Base-by-base conservation (phyloP, 2,797 vertebrate species). In the Eulemur mongoz region DNA sequence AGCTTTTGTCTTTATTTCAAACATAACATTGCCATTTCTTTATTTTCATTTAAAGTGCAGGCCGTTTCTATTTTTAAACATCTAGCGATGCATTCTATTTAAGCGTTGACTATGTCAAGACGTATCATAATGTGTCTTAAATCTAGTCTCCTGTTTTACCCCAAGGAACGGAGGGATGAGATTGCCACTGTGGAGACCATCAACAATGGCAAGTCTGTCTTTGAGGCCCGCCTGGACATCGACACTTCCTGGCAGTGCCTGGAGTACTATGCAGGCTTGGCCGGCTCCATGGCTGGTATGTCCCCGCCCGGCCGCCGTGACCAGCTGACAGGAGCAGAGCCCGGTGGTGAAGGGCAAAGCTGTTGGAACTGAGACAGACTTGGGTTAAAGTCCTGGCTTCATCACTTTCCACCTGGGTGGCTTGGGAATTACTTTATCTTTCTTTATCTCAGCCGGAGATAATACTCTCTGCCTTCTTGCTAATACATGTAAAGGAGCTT, bases 131-230 rank as follows among this genome's bases (percentile, higher is more conserved):
- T 0, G 0, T 5, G n/a, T 73, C 89, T n/a, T 81, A 23, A 2
- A 8, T 93, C 54, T 93, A 3, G 52, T 48, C 4, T 84, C 67
- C 25, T 67, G 1, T 59, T 84, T 86, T 40, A 23, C 52, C 75
- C 80, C 59, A 96, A 99, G 99, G 99, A 99, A 91, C 98, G 99
- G 98, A 98, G 83, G 88, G 98, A 99, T 2, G 98, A 98, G 75
- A 98, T 99, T 18, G 99, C 99, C 48, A 96, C 98, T 92, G 85
- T 99, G 95, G 99, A 99, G 98, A 99, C 99, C 59, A 98, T 99
- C 98, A 99, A 99, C 98, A 99, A 99, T 1, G 99, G 99, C 61
- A 99, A 99, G 97, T 99, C 99, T 72, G 98, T 99, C 98, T 99
- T 99, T 5, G 99, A 99, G 98, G 99, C 99, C 59, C 98, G 98